Evolutionary conservation across 2,113 vertebrate genomes (phyloP), one percentile per base, ranked within the genome.

Genomic region (Megatriorchis doriae): DNA sequence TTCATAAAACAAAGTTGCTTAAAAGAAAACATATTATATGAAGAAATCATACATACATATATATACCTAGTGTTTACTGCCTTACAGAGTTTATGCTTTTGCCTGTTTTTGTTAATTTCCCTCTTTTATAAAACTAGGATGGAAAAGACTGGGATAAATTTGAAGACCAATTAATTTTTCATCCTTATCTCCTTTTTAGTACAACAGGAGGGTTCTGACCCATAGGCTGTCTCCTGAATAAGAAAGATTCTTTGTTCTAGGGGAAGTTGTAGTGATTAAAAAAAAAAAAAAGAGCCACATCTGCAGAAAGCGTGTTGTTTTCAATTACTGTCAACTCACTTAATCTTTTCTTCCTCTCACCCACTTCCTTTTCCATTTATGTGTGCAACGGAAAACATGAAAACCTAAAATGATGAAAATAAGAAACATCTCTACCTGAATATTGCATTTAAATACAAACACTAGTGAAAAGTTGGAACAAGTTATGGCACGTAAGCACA

Each of bases 291-390:
- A 79, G 32, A 2, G 6, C 34, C 59, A 81, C 81, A 81, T 93
- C 50, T 93, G 90, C 87, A 95, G 84, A 93, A 91, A 94, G 14
- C 1, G 5, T 52, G 3, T 91, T 72, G 45, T 4, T 40, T 93
- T 93, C 84, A 93, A 89, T 94, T 91, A 65, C 36, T 81, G 81
- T 85, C 32, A 3, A 68, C 55, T 94, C 80, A 73, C 81, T 96
- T 66, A 31, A 84, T 89, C 59, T 94, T 68, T 27, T 23, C 19
- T 94, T 91, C 87, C 90, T 93, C 87, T 91, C 59, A 20, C 63
- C 48, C 5, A 0, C 63, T 89, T 96, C 81, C 90, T 70, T 89
- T 94, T 70, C 77, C 73, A 89, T 77, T 83, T 66, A 6, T 47
- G n/a, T 13, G 43, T 75, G 66, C 38, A 56, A 61, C 6, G 43